Conservation (phyloP, 2,113 vertebrate genomes). For the Zosterops lateralis region DNA sequence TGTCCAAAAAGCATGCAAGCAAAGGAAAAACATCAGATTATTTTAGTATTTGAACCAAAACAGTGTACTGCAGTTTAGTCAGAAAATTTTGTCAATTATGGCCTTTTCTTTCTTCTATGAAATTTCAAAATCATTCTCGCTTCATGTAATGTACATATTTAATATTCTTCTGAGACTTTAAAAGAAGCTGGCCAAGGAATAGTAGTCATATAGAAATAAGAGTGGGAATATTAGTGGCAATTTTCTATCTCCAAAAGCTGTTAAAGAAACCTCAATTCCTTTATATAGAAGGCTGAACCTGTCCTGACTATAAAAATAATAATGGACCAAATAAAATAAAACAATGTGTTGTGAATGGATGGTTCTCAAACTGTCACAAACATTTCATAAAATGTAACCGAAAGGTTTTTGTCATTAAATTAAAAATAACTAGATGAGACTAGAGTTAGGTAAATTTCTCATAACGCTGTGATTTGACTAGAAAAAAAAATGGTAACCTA, state of each 20-base stretch:
- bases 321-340: background rate
- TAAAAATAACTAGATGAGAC: background rate
- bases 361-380: background rate
- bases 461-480: background rate
- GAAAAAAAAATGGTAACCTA: background rate
- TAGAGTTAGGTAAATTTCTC: background rate
- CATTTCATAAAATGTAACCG: background rate
- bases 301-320: background rate
- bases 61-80: background rate
- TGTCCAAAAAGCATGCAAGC: background rate
- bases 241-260: background rate
- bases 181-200: background rate
- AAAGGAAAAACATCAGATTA: background rate
- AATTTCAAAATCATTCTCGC: background rate
- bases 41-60: background rate
- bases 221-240: background rate
- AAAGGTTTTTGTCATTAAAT: background rate
- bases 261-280: background rate
- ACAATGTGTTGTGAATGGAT: background rate
- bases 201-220: background rate
- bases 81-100: background rate
- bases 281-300: background rate
- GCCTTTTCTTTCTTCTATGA: background rate
- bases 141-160: background rate
- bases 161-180: background rate